Conservation (phyloP, 1,140 invertebrate species). For the Rhopalosiphum maidis region DNA sequence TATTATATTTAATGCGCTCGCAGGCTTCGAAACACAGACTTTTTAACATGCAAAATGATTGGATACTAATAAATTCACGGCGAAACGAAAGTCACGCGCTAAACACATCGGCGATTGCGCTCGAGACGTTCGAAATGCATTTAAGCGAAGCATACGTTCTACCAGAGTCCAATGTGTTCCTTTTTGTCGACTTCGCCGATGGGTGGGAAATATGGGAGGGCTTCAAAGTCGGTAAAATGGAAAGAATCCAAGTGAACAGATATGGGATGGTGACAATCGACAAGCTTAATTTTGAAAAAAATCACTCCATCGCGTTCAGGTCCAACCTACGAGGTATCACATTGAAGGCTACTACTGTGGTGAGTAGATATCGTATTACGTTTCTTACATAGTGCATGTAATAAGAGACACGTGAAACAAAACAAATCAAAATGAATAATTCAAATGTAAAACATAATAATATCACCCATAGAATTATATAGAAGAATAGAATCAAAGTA, state of each 20-base stretch:
- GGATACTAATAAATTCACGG: conserved; percentile 10
- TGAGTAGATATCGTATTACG: neutral
- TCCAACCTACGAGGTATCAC: neutral
- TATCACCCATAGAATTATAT: neutral
- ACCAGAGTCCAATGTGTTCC: conserved; percentile 29
- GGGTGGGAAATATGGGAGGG: conserved; percentile 50
- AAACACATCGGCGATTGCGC: neutral
- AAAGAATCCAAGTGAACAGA: neutral
- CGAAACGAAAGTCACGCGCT: neutral
- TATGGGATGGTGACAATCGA: neutral
- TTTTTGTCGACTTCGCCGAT: neutral
- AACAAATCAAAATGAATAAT: neutral
- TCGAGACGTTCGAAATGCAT: conserved; percentile 28
- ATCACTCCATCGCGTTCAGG: neutral
- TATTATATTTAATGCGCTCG: neutral
- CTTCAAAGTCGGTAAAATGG: neutral
- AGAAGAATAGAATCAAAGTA: neutral
- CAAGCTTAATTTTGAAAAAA: neutral
- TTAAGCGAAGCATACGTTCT: neutral
- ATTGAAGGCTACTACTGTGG: conserved; percentile 36
- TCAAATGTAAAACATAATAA: neutral
- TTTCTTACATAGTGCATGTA: neutral
- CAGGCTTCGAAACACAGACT: conserved; percentile 28
- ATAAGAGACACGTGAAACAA: neutral
- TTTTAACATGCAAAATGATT: conserved; percentile 30